A percentile compares a stretch with the other conserved stretches of the same genome.
These are phyloP conservation scores for Botia almorhae DNA, from an alignment of 2,797 vertebrate genomes.

Conservation along the genomic window DNA sequence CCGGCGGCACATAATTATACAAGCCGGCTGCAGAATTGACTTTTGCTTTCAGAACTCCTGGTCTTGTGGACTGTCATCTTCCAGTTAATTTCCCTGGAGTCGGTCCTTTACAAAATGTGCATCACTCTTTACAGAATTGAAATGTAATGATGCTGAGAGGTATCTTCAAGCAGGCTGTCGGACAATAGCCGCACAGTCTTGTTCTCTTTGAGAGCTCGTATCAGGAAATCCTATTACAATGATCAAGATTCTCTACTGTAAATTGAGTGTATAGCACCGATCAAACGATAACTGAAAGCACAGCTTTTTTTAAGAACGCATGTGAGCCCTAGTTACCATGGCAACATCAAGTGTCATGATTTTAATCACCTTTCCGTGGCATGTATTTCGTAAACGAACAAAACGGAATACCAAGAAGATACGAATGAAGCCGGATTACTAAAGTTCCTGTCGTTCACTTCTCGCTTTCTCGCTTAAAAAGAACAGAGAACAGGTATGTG, in stretches of 20 bases:
- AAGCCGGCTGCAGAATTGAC: slow-evolving; percentile 60
- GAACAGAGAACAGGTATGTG: not conserved
- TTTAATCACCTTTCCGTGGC: not conserved
- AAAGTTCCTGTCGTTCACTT: not conserved
- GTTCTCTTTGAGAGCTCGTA: slow-evolving; percentile 18
- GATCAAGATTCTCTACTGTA: slow-evolving; percentile 9
- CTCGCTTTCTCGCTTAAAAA: not conserved
- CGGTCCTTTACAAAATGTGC: slow-evolving; percentile 72
- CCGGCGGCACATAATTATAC: slow-evolving; percentile 73
- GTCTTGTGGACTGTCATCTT: slow-evolving; percentile 80
- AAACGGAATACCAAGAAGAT: too few species aligned
- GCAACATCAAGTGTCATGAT: not conserved
- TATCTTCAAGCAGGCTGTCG: slow-evolving; percentile 40
- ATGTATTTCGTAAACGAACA: too few species aligned
- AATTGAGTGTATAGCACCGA: not conserved
- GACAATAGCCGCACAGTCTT: slow-evolving; percentile 38
- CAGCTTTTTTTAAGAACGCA: too few species aligned
- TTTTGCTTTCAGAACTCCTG: slow-evolving; percentile 76
- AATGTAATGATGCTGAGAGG: slow-evolving; percentile 50
- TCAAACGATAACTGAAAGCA: too few species aligned
- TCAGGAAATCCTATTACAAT: slow-evolving; percentile 8
- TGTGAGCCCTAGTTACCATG: not conserved
- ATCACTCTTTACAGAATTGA: slow-evolving; percentile 61
- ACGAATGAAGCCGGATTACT: not conserved
- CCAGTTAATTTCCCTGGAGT: slow-evolving; percentile 79